These are phyloP conservation scores for Semicossyphus pulcher DNA, from an alignment of 2,113 vertebrate genomes.

Conservation along the genomic window DNA sequence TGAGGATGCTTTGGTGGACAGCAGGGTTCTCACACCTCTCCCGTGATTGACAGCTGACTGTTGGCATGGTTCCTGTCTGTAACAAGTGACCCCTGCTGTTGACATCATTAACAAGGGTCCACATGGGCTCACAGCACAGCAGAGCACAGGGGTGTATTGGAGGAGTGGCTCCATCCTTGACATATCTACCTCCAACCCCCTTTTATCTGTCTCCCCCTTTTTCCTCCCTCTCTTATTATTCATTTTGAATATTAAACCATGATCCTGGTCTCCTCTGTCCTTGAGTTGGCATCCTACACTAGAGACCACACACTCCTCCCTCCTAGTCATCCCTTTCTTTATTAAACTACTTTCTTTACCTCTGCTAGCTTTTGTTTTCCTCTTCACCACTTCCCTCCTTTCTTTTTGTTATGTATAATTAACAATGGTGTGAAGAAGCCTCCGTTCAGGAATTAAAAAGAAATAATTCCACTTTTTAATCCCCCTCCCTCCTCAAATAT, in stretches of 20 bases:
- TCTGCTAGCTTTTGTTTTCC: conserved; percentile 57
- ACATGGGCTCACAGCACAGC: conserved; percentile 25
- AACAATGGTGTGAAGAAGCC: conserved; percentile 77
- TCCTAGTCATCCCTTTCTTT: conserved; percentile 36
- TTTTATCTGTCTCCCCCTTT: conserved; percentile 67
- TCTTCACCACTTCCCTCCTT: conserved; percentile 37
- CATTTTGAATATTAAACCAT: conserved; percentile 73
- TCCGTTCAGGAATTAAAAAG: conserved; percentile 82
- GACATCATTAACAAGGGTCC: conserved; percentile 71
- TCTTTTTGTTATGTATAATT: conserved; percentile 79
- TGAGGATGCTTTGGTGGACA: conserved; percentile 44
- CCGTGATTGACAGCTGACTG: conserved; percentile 75
- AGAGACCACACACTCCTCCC: conserved; percentile 61
- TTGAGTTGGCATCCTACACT: conserved; percentile 70
- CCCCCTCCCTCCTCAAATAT: conserved; percentile 77
- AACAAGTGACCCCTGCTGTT: conserved; percentile 75
- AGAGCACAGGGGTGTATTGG: conserved; percentile 34
- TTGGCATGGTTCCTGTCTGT: conserved; percentile 63
- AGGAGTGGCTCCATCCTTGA: conserved; percentile 58
- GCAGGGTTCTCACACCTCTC: conserved; percentile 52
- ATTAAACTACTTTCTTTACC: conserved; percentile 31
- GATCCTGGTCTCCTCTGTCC: conserved; percentile 74
- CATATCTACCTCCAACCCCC: conserved; percentile 59
- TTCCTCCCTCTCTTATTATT: conserved; percentile 69
- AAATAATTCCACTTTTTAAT: conserved; percentile 85